phyloP scores from a whole-genome alignment of 2,797 vertebrate genomes.

The Acomys russatus region DNA sequence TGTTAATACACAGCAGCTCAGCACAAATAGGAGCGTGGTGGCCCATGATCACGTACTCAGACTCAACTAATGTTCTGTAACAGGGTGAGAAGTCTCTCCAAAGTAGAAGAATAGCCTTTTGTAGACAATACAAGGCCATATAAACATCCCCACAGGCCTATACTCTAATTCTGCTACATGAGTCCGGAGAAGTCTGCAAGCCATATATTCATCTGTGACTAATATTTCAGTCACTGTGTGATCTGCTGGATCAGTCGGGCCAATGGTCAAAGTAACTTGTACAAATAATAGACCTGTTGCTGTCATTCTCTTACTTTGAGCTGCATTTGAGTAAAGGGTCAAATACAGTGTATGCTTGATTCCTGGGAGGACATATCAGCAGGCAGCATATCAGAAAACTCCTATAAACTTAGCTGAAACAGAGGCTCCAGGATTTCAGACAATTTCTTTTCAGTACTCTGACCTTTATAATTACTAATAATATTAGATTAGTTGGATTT shows the following conservation, averaged over 20 bases:
- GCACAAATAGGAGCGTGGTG: neutral
- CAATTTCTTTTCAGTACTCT: neutral
- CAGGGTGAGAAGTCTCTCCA: neutral
- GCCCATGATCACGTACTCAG: neutral
- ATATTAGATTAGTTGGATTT: neutral
- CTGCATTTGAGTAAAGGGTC: neutral
- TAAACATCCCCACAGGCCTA: neutral
- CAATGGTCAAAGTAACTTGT: neutral
- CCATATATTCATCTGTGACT: neutral
- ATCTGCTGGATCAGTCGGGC: neutral
- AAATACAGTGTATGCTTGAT: neutral
- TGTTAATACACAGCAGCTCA: neutral
- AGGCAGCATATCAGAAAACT: too few relatives aligned
- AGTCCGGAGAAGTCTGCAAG: neutral
- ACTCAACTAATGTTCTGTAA: neutral
- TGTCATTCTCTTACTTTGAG: neutral
- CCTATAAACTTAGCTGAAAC: neutral
- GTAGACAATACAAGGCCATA: too few relatives aligned
- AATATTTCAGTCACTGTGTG: neutral
- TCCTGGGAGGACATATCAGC: neutral
- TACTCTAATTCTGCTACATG: neutral
- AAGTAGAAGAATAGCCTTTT: neutral
- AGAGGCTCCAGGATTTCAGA: neutral
- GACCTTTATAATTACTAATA: neutral
- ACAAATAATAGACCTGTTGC: neutral